phyloP scores from a whole-genome alignment of 2,113 vertebrate species.

The Casuarius casuarius region DNA sequence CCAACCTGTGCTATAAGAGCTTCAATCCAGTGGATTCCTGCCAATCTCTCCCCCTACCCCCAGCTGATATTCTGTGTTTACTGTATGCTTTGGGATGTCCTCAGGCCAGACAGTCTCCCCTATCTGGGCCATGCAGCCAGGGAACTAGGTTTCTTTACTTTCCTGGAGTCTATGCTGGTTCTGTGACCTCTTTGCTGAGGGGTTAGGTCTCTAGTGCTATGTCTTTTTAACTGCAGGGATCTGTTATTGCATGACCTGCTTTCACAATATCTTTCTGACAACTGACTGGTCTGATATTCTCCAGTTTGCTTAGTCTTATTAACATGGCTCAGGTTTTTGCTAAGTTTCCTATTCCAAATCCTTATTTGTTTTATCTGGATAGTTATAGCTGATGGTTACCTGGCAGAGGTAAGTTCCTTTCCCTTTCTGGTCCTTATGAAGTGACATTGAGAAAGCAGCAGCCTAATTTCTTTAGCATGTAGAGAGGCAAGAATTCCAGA shows the following conservation, averaged over 20 bases:
- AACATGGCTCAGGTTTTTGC: too few relatives aligned
- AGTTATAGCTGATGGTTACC: too few relatives aligned
- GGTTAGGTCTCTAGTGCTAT: neutral
- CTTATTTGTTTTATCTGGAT: too few relatives aligned
- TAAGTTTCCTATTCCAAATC: too few relatives aligned
- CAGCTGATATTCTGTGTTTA: neutral
- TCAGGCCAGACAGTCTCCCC: neutral
- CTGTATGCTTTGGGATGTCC: neutral
- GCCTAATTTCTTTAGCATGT: neutral
- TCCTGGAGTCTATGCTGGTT: neutral
- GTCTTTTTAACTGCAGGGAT: neutral
- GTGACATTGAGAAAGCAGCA: neutral
- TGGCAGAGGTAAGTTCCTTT: too few relatives aligned
- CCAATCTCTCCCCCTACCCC: too few relatives aligned
- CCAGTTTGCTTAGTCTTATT: too few relatives aligned
- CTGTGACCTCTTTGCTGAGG: neutral
- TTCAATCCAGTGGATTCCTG: neutral
- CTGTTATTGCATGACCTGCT: neutral
- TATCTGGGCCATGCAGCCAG: neutral
- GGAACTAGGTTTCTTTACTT: neutral
- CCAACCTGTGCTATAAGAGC: neutral
- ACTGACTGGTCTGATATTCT: too few relatives aligned
- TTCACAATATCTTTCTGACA: too few relatives aligned
- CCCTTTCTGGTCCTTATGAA: too few relatives aligned
- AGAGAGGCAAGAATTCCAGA: neutral